Evolutionary conservation across 2,113 vertebrate genomes (phyloP).

Genomic region (Microcebus tavaratra): DNA sequence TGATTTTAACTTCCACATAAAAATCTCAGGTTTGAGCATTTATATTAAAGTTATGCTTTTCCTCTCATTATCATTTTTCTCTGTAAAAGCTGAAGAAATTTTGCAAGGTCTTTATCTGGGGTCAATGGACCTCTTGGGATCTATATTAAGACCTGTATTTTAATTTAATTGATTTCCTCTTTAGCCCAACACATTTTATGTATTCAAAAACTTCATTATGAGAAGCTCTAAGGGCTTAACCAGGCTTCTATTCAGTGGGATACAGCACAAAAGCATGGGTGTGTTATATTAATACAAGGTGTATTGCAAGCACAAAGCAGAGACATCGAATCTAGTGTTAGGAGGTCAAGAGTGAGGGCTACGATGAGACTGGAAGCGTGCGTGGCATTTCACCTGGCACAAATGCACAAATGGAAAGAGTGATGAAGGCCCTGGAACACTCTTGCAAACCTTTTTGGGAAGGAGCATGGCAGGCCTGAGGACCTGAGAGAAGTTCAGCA

Average conservation of each 20-base stretch:
- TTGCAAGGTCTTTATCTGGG: background rate
- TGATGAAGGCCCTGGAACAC: background rate
- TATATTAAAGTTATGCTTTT: background rate
- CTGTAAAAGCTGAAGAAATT: background rate
- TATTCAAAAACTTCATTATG: background rate
- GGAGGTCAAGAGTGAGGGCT: background rate
- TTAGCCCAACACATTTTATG: background rate
- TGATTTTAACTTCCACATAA: background rate
- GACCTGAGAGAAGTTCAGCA: background rate
- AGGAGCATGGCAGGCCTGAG: fast-evolving
- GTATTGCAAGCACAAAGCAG: background rate
- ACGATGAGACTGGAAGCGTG: no score
- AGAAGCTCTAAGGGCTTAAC: background rate
- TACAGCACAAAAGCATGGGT: background rate
- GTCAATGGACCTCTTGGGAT: background rate
- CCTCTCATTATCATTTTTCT: background rate
- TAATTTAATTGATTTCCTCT: background rate
- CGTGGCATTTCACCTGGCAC: background rate
- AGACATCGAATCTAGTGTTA: background rate
- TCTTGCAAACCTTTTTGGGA: background rate
- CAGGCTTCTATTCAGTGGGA: background rate
- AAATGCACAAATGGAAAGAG: background rate
- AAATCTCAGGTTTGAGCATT: background rate
- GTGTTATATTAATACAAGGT: background rate
- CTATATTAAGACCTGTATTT: background rate